Evolutionary conservation across 2,888 invertebrate genomes (phyloP).

Genomic region (Euphydryas editha): DNA sequence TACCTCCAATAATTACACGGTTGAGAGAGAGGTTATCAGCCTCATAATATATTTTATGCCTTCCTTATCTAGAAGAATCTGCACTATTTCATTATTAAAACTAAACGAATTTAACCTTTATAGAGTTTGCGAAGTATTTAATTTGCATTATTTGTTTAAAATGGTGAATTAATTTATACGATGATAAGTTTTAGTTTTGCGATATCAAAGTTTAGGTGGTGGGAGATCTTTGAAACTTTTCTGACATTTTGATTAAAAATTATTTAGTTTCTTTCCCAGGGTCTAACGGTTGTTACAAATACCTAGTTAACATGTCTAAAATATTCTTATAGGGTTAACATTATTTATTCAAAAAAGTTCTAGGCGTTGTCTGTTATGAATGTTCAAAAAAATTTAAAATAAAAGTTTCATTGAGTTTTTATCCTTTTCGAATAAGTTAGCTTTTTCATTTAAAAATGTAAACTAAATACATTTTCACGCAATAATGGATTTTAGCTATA

Average conservation of each 20-base stretch:
- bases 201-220: neutral
- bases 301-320: neutral
- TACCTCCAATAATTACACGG: slow-evolving; percentile 80
- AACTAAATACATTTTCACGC: neutral
- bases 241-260: neutral
- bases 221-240: neutral
- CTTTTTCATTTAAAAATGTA: neutral
- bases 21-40: slow-evolving; percentile 79
- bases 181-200: neutral
- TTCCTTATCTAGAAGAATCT: slow-evolving; percentile 60
- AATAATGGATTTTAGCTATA: slow-evolving; percentile 21
- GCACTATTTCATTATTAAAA: slow-evolving; percentile 48
- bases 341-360: slow-evolving; percentile 5
- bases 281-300: slow-evolving; percentile 4
- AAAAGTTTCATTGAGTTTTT: neutral
- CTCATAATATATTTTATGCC: slow-evolving; percentile 71
- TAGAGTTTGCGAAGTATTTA: slow-evolving; percentile 20
- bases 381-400: neutral
- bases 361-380: neutral
- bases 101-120: slow-evolving; percentile 31
- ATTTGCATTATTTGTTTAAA: slow-evolving; percentile 25
- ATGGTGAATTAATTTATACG: neutral
- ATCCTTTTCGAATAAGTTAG: neutral
- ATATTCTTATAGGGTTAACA: neutral
- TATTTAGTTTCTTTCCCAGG: neutral